Conservation (phyloP, 2,888 invertebrate species). For the Harpalus rufipes region DNA sequence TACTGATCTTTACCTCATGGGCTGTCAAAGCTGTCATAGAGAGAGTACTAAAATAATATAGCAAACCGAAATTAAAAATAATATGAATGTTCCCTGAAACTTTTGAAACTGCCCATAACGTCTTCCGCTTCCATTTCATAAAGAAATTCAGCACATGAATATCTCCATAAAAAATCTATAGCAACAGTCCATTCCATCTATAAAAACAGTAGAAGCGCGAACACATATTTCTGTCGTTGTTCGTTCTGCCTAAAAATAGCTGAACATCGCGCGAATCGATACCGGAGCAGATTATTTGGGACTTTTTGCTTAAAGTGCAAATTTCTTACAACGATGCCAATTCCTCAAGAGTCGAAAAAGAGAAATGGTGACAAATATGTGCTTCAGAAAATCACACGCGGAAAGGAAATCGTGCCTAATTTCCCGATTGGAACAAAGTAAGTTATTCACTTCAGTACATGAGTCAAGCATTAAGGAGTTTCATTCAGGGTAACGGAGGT, state of each 20-base stretch:
- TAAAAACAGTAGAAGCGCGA: constrained; percentile 48
- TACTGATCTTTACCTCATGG: too few relatives aligned
- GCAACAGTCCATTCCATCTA: constrained; percentile 32
- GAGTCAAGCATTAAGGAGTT: not conserved
- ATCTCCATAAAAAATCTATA: constrained; percentile 43
- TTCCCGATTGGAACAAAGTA: not conserved
- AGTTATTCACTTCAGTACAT: not conserved
- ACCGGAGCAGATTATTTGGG: constrained; percentile 46
- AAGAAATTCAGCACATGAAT: constrained; percentile 26
- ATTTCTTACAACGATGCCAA: constrained; percentile 32
- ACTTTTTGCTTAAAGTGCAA: constrained; percentile 58
- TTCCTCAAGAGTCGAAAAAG: not conserved
- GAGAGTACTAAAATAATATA: too few relatives aligned
- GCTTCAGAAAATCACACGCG: not conserved
- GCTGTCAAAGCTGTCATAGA: too few relatives aligned
- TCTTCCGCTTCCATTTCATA: not conserved
- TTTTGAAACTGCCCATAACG: too few relatives aligned
- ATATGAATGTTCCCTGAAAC: not conserved
- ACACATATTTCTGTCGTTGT: constrained; percentile 56
- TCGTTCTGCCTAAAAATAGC: constrained; percentile 50
- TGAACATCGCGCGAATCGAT: constrained; percentile 45
- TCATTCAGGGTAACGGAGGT: not conserved
- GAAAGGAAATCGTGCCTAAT: not conserved
- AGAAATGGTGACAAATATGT: constrained; percentile 37
- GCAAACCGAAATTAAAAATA: too few relatives aligned